Base-by-base conservation (phyloP, 2,888 invertebrate genomes). In the Rotaria magnacalcarata region DNA sequence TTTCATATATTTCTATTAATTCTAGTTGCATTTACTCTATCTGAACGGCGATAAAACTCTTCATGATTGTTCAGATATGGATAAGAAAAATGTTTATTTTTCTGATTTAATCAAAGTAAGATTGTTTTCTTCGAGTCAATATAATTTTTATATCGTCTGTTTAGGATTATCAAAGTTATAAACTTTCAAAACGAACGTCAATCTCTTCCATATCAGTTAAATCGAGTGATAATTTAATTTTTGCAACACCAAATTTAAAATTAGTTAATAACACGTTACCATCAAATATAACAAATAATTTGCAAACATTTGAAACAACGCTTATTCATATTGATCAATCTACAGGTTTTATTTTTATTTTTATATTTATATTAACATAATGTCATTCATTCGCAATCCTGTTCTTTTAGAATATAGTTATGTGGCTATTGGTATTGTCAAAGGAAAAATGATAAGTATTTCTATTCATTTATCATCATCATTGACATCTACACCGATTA, bases 51-150 rank as follows among this genome's bases (percentile, higher is more conserved):
- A 86, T 85, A 85, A 85, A 24, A 85, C 34, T 19, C 60, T 86
- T 60, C 75, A 85, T 84, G 86, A 86, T 41, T 86, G 86, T 80
- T 50, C 56, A 43, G 54, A 85, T 56, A 86, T 86, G 86, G 85
- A 86, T 34, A 27, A 75, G 27, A 80, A 85, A 7, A 84, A 86
- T 43, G 84, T 56, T 1, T 56, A 75, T 47, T 86, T 47, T 41
- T 85, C 80, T 16, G 86, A 86, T 41, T 21, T 34, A 21, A 84
- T 86, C 0, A 86, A 85, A n/a, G 86, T 80, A 80, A 54, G 1
- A n/a, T 24, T 47, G 5, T 7, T 34, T 47, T 5, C 0, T 24
- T 47, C 24, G 2, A 80, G 14, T 43, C 16, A n/a, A 4, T n/a
- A 41, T 10, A 47, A 2, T 41, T 16, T 16, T 16, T 8, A 41